Evolutionary conservation across 2,888 invertebrate species (phyloP), one percentile per base, ranked within the genome.

Genomic region (Diploptera punctata): DNA sequence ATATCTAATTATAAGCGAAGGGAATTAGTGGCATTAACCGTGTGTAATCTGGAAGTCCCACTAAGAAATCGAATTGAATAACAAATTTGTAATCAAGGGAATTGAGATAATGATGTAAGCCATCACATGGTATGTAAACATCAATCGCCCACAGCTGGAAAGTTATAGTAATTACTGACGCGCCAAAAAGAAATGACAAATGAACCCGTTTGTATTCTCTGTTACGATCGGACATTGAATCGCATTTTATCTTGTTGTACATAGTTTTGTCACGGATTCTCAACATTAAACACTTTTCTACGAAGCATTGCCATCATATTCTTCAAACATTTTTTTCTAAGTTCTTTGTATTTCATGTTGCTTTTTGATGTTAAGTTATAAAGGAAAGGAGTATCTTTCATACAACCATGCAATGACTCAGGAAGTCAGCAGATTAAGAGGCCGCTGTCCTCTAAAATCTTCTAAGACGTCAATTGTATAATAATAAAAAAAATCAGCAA

Each of bases 71-170:
- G 57, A 16, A 57, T 24, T 57, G 57, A 57, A 57, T 57, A 57
- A 57, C 57, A 57, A 57, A 57, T 57, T 26, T 29, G 57, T 29
- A 57, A 57, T 57, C 57, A 57, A 57, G 24, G 29, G 57, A 57
- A 57, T n/a, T 29, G 57, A 26, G 57, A 57, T 57, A 57, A 57
- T 57, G 57, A 57, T 57, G 26, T 29, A 24, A 24, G 24, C 57
- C 57, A 29, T 57, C 57, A 57, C 57, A 57, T n/a, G 57, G 57
- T 57, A 57, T 57, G 57, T 57, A 57, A 57, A 57, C 57, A 57
- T 57, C 57, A 29, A 29, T 29, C 29, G 57, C 57, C 57, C 57
- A n/a, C 57, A 57, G 57, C 57, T 57, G 57, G 57, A 29, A 57
- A 24, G n/a, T 47, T n/a, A n/a, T 47, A 47, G 47, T 57, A 57